Conservation (phyloP, 2,113 vertebrate species). For the Corythornis madagascariensis region DNA sequence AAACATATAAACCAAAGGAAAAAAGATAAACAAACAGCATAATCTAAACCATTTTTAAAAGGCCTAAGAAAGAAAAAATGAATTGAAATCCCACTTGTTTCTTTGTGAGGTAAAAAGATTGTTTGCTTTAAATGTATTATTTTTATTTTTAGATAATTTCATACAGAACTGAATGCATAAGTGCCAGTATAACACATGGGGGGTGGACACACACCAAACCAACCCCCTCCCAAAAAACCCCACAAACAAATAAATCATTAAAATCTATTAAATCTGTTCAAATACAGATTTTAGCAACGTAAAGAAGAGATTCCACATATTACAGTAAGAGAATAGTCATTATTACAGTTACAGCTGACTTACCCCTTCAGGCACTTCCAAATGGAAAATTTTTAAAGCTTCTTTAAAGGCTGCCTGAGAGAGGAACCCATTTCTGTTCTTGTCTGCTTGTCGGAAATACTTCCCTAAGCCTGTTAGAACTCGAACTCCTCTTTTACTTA, state of each 20-base stretch:
- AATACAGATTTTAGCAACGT: not conserved
- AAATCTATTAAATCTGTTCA: not conserved
- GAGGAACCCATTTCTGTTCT: conserved; percentile 64
- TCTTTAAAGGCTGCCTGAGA: conserved; percentile 67
- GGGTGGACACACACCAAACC: not conserved
- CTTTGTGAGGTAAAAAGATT: not conserved
- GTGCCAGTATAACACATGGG: not conserved
- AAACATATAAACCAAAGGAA: not conserved
- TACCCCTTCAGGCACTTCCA: conserved; percentile 75
- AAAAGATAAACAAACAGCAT: not conserved
- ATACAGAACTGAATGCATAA: not conserved
- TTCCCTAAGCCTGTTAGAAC: conserved; percentile 77
- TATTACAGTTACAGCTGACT: not conserved
- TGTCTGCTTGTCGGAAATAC: conserved; percentile 69
- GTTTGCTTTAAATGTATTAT: not conserved
- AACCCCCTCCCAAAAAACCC: not conserved
- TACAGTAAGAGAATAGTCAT: not conserved
- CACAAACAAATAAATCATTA: not conserved
- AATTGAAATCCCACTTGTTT: not conserved
- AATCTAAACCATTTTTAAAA: not conserved
- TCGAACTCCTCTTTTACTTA: conserved; percentile 70
- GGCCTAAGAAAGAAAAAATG: not conserved
- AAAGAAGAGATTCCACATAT: not conserved
- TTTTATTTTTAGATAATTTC: not conserved
- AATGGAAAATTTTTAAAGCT: conserved; percentile 72